Conservation (phyloP, 2,797 vertebrate species). For the Oreochromis mossambicus region DNA sequence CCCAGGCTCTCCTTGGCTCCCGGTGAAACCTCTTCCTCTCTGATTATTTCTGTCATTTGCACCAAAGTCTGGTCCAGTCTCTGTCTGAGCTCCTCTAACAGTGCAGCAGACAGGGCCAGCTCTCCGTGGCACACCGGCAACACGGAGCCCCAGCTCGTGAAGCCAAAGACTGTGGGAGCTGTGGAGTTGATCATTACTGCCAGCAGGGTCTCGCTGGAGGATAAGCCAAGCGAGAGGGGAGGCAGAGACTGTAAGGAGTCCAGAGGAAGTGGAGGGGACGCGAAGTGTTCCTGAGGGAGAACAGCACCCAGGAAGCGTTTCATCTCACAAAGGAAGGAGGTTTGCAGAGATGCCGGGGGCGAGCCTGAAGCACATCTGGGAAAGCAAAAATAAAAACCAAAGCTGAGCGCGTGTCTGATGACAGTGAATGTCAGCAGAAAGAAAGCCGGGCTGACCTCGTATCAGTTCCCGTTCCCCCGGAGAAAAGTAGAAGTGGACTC, state of each 20-base stretch:
- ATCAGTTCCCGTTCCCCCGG: conserved; percentile 25
- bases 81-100: conserved; percentile 75
- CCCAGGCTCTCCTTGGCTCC: conserved; percentile 61
- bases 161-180: conserved; percentile 82
- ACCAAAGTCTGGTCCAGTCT: conserved; percentile 62
- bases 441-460: conserved; percentile 37
- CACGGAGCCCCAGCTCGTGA: conserved; percentile 52
- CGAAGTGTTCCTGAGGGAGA: conserved; percentile 47
- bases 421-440: neutral
- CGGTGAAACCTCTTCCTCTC: conserved; percentile 59
- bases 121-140: conserved; percentile 52
- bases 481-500: conserved; percentile 61
- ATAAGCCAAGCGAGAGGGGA: conserved; percentile 69
- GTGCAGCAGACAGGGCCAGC: conserved; percentile 66
- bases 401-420: neutral
- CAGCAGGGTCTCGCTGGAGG: conserved; percentile 79
- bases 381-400: neutral
- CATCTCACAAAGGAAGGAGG: conserved; percentile 82
- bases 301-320: conserved; percentile 79
- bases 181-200: conserved; percentile 83
- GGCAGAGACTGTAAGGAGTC: conserved; percentile 63
- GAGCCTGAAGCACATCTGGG: conserved; percentile 1
- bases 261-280: conserved; percentile 27
- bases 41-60: conserved; percentile 50
- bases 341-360: neutral